Base-by-base conservation (phyloP, 2,888 invertebrate species). In the Anoncus sp. region DNA sequence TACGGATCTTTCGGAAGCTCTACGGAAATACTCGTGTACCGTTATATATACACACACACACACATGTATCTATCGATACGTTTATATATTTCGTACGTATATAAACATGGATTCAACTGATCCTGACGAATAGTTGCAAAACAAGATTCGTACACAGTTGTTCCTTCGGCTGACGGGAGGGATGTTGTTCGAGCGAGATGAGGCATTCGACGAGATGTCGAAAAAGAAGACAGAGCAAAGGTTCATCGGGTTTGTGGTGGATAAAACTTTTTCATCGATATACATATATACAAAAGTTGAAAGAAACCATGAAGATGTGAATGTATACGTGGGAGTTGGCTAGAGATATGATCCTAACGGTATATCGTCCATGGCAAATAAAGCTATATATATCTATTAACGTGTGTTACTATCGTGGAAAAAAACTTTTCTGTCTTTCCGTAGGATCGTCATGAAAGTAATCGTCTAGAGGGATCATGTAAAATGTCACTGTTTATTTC, bases 321-420 rank as follows among this genome's bases (percentile, higher is more conserved):
- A 22, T 4, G 65, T 35, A 22, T 7, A 57, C 31, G 45, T n/a
- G 62, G n/a, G n/a, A n/a, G n/a, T n/a, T 38, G 40, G 45, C 51
- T 69, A 40, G 51, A 63, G 70, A 75, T 81, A 70, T n/a, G n/a
- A 66, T 76, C 79, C 75, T 71, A 66, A 78, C 77, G 75, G 75
- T 70, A 76, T 77, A 81, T 80, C 63, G 60, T 71, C 75, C 76
- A 83, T 60, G 81, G 83, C 85, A 85, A 88, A 88, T 85, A 86
- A 85, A 85, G 84, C 85, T 84, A 87, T 87, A n/a, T n/a, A n/a
- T n/a, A n/a, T n/a, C 85, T 86, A 84, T 87, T 86, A 85, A 81
- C 71, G 83, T 85, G 83, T 85, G 83, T 85, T 85, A 83, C 77
- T 75, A 40, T 79, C 62, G 67, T 59, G 63, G 16, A 62, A 69